Evolutionary conservation across 2,113 vertebrate genomes (phyloP).

Genomic region (Spilogale gracilis): DNA sequence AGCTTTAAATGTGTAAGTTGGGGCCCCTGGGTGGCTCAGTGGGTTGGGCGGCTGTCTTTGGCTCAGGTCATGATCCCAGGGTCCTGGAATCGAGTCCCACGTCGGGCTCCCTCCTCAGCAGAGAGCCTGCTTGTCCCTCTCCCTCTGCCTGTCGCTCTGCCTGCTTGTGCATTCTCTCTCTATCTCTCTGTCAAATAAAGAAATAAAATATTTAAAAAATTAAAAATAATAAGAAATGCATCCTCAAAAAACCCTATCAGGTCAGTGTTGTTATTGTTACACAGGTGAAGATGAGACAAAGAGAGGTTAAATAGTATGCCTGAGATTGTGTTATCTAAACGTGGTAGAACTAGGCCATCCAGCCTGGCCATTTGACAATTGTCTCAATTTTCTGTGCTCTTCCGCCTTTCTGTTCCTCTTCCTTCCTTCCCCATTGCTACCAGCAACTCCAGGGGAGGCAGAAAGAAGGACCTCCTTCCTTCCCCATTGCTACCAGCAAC

Average conservation of each 20-base stretch:
- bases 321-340: background rate
- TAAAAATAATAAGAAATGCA: background rate
- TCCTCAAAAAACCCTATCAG: background rate
- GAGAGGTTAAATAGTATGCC: background rate
- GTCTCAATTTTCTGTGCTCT: background rate
- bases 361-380: background rate
- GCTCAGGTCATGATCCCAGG: too few species aligned
- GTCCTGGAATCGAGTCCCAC: too few species aligned
- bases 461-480: background rate
- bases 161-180: too few species aligned
- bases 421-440: background rate
- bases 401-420: background rate
- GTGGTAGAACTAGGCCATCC: background rate
- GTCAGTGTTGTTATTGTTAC: background rate
- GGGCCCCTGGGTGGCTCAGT: too few species aligned
- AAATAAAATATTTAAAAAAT: too few species aligned
- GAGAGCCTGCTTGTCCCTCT: too few species aligned
- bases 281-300: constrained; percentile 3
- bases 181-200: too few species aligned
- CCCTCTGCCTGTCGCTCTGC: too few species aligned
- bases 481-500: background rate
- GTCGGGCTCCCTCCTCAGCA: too few species aligned
- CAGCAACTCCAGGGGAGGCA: background rate
- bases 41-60: too few species aligned
- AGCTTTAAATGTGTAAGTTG: background rate